These are phyloP conservation scores for Thysanoteuthis rhombus DNA, from an alignment of 2,888 invertebrate species.

Conservation along the genomic window DNA sequence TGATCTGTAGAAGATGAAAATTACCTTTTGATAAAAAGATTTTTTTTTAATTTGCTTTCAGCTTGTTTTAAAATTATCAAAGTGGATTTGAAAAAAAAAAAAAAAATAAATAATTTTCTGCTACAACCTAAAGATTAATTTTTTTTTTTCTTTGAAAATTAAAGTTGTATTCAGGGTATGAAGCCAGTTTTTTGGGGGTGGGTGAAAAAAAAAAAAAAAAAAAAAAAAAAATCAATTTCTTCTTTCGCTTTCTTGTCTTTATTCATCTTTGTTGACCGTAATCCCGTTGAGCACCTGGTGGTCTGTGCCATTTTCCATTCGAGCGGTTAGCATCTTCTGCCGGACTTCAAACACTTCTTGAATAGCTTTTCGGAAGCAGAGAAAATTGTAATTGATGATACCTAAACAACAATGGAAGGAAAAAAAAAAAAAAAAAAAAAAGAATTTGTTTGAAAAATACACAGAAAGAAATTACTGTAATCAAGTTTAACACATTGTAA, in stretches of 20 bases:
- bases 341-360: constrained; percentile 88
- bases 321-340: constrained; percentile 42
- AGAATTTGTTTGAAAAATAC: too few relatives aligned
- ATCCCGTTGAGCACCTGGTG: constrained; percentile 30
- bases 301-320: constrained; percentile 18
- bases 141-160: background rate
- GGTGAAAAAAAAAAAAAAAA: background rate
- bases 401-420: constrained; percentile 73
- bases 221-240: too few relatives aligned
- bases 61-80: background rate
- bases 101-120: too few relatives aligned
- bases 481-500: background rate
- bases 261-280: constrained; percentile 26
- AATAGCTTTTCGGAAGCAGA: constrained; percentile 95
- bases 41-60: background rate
- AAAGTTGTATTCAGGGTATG: background rate
- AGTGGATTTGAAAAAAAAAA: too few relatives aligned
- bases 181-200: background rate
- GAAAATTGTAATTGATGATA: constrained; percentile 97
- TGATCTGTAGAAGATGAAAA: background rate
- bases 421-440: background rate
- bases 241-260: background rate
- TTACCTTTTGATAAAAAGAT: background rate
- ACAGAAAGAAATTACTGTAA: background rate
- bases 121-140: background rate